Percentiles rank a stretch among this genome's conserved stretches.
These are phyloP conservation scores for Mustelus asterias DNA, from an alignment of 2,113 vertebrate species.

Conservation along the genomic window DNA sequence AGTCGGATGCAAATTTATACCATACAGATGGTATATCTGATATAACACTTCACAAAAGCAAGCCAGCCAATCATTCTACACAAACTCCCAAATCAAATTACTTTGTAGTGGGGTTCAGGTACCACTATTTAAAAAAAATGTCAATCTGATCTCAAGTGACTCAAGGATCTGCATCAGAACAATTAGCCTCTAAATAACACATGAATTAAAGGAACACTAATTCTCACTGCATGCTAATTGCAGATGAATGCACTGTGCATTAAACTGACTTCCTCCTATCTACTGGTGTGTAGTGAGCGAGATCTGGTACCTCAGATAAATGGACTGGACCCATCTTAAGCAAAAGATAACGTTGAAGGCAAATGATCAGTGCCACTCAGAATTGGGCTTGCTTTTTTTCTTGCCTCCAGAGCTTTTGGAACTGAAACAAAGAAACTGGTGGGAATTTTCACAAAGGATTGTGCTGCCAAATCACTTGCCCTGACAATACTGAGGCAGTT, in stretches of 20 bases:
- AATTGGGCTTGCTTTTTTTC: background rate
- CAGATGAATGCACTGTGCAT: background rate
- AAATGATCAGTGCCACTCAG: background rate
- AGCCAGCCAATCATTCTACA: background rate
- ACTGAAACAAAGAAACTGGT: background rate
- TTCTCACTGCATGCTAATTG: background rate
- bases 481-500: background rate
- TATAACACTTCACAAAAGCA: background rate
- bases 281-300: background rate
- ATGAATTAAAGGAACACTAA: background rate
- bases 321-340: background rate
- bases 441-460: background rate
- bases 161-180: background rate
- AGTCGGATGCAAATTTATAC: background rate
- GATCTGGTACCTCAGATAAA: background rate
- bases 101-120: background rate
- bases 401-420: background rate
- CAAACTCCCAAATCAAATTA: background rate
- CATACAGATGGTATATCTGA: background rate
- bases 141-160: background rate
- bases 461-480: background rate
- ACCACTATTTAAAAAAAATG: background rate
- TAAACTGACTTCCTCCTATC: background rate
- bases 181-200: background rate
- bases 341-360: background rate